Evolutionary conservation across 2,888 invertebrate species (phyloP).

Genomic region (Drosophila kanekoi): DNA sequence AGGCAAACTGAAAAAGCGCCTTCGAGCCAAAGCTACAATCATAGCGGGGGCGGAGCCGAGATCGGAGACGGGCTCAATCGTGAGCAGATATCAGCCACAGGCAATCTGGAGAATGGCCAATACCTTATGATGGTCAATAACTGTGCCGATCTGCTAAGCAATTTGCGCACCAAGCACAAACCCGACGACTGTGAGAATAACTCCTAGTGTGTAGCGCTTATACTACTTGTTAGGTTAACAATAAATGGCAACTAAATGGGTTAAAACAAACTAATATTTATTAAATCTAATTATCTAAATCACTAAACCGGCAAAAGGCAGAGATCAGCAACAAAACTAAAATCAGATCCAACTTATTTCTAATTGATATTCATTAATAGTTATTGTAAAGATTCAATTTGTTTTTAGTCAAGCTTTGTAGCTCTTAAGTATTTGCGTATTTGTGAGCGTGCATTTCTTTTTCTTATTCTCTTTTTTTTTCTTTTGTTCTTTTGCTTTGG

Average conservation of each 20-base stretch:
- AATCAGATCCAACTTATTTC: constrained; percentile 60
- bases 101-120: constrained; percentile 84
- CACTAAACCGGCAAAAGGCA: constrained; percentile 48
- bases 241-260: constrained; percentile 50
- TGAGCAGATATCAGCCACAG: constrained; percentile 55
- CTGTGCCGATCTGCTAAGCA: constrained; percentile 88
- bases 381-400: constrained; percentile 62
- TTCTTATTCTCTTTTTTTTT: constrained; percentile 8
- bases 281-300: constrained; percentile 51
- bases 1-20: constrained; percentile 75
- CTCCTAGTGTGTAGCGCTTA: constrained; percentile 84
- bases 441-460: constrained; percentile 50
- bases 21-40: constrained; percentile 66
- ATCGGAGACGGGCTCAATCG: constrained; percentile 54
- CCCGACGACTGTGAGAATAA: constrained; percentile 85
- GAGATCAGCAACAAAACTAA: constrained; percentile 17
- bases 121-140: constrained; percentile 87
- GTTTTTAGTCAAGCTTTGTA: constrained; percentile 52
- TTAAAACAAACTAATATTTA: constrained; percentile 68
- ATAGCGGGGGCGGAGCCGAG: constrained; percentile 43
- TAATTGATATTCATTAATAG: constrained; percentile 62
- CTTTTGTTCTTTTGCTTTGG: constrained; percentile 40
- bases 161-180: constrained; percentile 86
- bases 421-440: constrained; percentile 45
- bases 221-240: constrained; percentile 53